phyloP scores from a whole-genome alignment of 2,113 vertebrate genomes.

The Microtus pennsylvanicus region DNA sequence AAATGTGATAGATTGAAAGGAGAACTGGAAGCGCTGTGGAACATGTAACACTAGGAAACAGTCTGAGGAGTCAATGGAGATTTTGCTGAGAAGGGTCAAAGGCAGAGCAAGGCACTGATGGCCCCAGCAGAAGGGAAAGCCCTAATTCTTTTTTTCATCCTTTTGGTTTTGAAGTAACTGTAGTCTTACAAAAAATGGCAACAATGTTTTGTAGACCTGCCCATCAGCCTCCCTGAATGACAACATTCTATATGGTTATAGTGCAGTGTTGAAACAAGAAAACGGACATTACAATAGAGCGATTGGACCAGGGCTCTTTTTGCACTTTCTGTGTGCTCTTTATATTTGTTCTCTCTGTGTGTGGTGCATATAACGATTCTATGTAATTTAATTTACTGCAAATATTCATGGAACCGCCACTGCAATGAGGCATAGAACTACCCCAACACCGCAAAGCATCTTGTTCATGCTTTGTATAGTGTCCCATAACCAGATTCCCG shows the following conservation, averaged over 20 bases:
- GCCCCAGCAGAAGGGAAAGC: background rate
- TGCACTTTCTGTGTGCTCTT: background rate
- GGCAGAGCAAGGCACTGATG: background rate
- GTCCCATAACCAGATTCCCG: background rate
- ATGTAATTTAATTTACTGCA: background rate
- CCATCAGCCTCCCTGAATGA: background rate
- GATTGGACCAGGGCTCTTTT: background rate
- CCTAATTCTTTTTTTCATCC: background rate
- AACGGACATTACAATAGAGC: background rate
- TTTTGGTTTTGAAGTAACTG: slow-evolving; percentile 13
- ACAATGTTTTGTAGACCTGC: background rate
- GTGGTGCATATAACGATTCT: background rate
- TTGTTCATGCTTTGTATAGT: background rate
- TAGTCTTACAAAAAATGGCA: background rate
- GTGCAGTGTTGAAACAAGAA: background rate
- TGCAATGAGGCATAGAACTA: background rate
- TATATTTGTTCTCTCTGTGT: background rate
- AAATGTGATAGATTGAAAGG: background rate
- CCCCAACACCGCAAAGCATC: background rate
- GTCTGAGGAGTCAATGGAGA: background rate
- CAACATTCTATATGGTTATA: background rate
- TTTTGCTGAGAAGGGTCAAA: background rate
- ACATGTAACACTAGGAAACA: background rate
- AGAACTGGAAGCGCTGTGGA: background rate
- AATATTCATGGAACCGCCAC: background rate